A percentile compares a stretch with the other conserved stretches of the same genome.
Conservation (phyloP, 2,888 invertebrate species). For the Camptogramma bilineatum region DNA sequence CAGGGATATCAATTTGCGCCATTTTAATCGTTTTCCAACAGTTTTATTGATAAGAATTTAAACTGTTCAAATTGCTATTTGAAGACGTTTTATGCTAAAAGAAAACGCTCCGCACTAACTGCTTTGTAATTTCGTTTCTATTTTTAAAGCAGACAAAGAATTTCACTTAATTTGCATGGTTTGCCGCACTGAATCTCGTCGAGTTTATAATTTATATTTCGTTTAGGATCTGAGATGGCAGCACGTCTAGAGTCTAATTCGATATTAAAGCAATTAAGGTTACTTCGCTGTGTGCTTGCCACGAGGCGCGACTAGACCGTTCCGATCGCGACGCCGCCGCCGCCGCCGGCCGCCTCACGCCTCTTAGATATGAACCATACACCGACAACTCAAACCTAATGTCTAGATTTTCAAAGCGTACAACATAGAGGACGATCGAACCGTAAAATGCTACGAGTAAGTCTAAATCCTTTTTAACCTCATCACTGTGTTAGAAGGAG, state of each 20-base stretch:
- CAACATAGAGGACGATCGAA: slow-evolving; percentile 66
- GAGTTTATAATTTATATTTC: slow-evolving; percentile 23
- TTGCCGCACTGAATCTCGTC: slow-evolving; percentile 9
- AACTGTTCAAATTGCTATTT: slow-evolving; percentile 50
- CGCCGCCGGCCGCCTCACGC: slow-evolving; percentile 22
- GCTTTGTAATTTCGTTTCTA: slow-evolving; percentile 9
- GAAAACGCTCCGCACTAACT: slow-evolving; percentile 11
- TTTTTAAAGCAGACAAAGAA: slow-evolving; percentile 2
- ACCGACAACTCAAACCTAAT: slow-evolving; percentile 51
- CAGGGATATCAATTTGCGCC: slow-evolving; percentile 74
- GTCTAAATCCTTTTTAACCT: slow-evolving; percentile 83
- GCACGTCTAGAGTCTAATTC: slow-evolving; percentile 28
- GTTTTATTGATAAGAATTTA: slow-evolving; percentile 54
- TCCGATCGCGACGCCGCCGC: neutral
- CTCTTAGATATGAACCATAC: slow-evolving; percentile 40
- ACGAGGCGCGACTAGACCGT: slow-evolving; percentile 16
- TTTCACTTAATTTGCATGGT: slow-evolving; percentile 11
- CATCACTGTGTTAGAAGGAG: slow-evolving; percentile 81
- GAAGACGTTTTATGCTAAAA: slow-evolving; percentile 9
- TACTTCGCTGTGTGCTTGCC: slow-evolving; percentile 21
- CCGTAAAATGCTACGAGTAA: slow-evolving; percentile 76
- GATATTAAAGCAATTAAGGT: slow-evolving; percentile 33
- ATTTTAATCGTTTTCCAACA: slow-evolving; percentile 69
- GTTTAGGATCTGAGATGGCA: slow-evolving; percentile 15
- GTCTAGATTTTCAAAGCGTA: slow-evolving; percentile 61